phyloP scores from a whole-genome alignment of 2,113 vertebrate species.

The Ochotona princeps region DNA sequence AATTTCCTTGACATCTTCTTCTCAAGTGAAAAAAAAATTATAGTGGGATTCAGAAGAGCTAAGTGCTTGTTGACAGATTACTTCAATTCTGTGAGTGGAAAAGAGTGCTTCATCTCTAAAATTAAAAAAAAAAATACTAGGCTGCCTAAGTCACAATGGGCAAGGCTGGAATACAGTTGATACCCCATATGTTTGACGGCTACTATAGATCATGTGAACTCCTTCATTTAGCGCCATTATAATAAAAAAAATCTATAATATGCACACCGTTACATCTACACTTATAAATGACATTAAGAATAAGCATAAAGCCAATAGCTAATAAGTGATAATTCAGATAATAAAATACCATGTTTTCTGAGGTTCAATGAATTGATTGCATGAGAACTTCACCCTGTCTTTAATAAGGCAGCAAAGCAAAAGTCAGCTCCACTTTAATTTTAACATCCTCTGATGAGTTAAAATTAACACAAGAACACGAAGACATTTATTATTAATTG shows the following conservation, averaged over 20 bases:
- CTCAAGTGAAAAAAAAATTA: slow-evolving; percentile 36
- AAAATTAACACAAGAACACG: slow-evolving; percentile 86
- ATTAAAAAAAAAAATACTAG: not conserved
- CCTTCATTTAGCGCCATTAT: slow-evolving; percentile 34
- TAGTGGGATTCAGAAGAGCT: slow-evolving; percentile 32
- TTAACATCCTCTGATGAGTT: slow-evolving; percentile 79
- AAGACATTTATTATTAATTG: slow-evolving; percentile 88
- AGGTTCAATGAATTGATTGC: not conserved
- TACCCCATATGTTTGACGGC: not conserved
- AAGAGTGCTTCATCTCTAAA: slow-evolving; percentile 37
- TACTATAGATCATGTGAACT: not conserved
- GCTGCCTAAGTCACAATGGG: not conserved
- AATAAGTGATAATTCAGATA: not conserved
- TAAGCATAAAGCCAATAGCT: slow-evolving; percentile 21
- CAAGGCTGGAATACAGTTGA: not conserved
- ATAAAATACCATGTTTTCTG: slow-evolving; percentile 25
- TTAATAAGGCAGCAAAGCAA: slow-evolving; percentile 67
- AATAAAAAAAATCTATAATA: not conserved
- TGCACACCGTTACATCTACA: not conserved
- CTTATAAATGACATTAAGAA: slow-evolving; percentile 12
- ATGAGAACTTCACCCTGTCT: slow-evolving; percentile 25
- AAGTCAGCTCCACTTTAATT: slow-evolving; percentile 63
- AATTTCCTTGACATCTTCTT: slow-evolving; percentile 48
- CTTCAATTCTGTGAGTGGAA: slow-evolving; percentile 39
- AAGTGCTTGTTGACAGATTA: slow-evolving; percentile 36